Evolutionary conservation across 2,113 vertebrate genomes (phyloP).

Genomic region (Condylura cristata): DNA sequence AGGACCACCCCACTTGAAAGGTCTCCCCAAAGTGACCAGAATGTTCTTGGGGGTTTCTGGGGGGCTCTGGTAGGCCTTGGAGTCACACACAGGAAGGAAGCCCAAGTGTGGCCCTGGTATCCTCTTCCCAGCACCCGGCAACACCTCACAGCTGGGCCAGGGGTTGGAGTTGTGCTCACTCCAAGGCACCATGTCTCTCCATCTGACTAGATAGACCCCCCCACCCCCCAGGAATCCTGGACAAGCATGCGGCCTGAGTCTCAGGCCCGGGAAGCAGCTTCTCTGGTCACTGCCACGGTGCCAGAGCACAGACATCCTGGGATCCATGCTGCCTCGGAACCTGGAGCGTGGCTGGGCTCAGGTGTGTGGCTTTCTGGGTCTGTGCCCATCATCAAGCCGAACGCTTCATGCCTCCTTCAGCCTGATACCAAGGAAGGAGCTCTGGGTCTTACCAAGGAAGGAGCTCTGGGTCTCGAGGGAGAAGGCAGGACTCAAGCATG

Average conservation of each 20-base stretch:
- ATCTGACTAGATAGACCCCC: not conserved
- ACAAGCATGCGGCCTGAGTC: not conserved
- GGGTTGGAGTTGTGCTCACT: not conserved
- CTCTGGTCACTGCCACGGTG: not conserved
- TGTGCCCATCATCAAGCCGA: not conserved
- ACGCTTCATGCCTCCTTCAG: not conserved
- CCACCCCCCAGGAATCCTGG: not conserved
- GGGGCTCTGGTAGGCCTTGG: not conserved
- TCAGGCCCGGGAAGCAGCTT: not conserved
- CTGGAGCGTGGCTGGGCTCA: not conserved
- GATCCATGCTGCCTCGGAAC: rapidly evolving
- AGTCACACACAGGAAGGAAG: not conserved
- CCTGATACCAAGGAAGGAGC: not conserved
- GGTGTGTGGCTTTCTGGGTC: not conserved
- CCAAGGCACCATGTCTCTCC: not conserved
- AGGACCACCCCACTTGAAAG: not conserved
- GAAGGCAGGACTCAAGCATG: not conserved
- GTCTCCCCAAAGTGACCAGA: not conserved
- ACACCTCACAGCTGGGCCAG: too few relatives aligned
- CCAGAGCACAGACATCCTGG: not conserved
- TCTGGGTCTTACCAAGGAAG: not conserved
- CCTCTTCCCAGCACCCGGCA: not conserved
- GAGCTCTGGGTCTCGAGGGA: not conserved
- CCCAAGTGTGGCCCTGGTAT: too few relatives aligned
- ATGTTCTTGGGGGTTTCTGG: not conserved